These are phyloP conservation scores for Charadrius vociferus DNA, from an alignment of 2,113 vertebrate species.

Conservation along the genomic window DNA sequence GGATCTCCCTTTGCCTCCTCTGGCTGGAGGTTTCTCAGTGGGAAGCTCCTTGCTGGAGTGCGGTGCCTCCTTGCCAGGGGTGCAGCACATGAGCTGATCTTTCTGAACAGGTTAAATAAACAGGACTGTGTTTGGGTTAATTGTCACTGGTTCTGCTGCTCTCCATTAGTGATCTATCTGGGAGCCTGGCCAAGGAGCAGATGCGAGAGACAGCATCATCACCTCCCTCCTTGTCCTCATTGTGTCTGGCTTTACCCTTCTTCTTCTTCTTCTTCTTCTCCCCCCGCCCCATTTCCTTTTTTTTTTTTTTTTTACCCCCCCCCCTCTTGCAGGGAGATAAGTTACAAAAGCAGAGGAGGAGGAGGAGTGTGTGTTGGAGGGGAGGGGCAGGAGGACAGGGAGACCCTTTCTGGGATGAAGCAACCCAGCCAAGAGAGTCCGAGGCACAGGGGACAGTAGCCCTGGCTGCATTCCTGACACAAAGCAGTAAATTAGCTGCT, in stretches of 20 bases:
- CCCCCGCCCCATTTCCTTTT: neutral
- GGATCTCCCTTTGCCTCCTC: conserved; percentile 31
- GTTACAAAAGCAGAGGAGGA: conserved; percentile 74
- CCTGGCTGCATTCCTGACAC: neutral
- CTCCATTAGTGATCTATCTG: conserved; percentile 80
- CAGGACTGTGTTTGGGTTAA: conserved; percentile 89
- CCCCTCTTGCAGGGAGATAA: conserved; percentile 74
- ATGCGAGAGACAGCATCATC: conserved; percentile 77
- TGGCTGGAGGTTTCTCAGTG: conserved; percentile 44
- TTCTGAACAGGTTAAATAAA: conserved; percentile 94
- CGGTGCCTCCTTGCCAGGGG: conserved; percentile 38
- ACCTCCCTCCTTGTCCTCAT: conserved; percentile 75
- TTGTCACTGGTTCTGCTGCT: conserved; percentile 86
- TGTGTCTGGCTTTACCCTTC: conserved; percentile 74
- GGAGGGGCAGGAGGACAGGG: conserved; percentile 35
- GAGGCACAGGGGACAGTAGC: neutral
- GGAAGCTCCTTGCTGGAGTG: conserved; percentile 17
- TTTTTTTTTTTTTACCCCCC: neutral
- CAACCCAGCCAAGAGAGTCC: neutral
- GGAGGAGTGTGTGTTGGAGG: neutral
- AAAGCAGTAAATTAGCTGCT: conserved; percentile 27
- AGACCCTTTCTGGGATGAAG: conserved; percentile 32
- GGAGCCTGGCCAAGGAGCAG: conserved; percentile 87
- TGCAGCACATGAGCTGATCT: conserved; percentile 71
- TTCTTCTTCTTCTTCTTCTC: neutral